Conservation (phyloP, 2,113 vertebrate genomes). For the Pelecanus crispus region DNA sequence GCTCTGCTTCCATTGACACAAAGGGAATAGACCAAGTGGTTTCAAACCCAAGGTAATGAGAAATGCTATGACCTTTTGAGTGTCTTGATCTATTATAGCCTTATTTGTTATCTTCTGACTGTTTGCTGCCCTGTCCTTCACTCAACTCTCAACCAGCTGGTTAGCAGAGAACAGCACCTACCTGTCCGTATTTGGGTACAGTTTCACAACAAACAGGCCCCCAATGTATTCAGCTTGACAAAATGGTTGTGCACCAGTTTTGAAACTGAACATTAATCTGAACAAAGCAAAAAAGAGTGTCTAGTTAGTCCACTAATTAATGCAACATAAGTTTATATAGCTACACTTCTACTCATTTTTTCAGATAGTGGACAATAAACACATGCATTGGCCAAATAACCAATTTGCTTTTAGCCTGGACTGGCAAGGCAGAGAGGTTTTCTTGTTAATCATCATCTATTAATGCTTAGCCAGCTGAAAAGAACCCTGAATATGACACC, state of each 20-base stretch:
- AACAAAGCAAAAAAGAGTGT: not conserved
- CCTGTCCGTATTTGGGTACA: not conserved
- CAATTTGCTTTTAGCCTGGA: slow-evolving; percentile 20
- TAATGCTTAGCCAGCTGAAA: slow-evolving; percentile 42
- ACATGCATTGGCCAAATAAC: slow-evolving; percentile 1
- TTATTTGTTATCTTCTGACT: not conserved
- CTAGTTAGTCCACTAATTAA: not conserved
- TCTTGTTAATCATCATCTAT: slow-evolving; percentile 42
- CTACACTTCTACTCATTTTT: not conserved
- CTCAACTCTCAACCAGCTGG: not conserved
- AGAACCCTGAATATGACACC: not conserved
- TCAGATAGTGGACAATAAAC: not conserved
- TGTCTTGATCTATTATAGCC: not conserved
- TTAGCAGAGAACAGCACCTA: not conserved
- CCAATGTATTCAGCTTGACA: not conserved
- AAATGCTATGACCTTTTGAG: not conserved
- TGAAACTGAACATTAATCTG: not conserved
- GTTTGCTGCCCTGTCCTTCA: not conserved
- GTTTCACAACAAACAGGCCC: not conserved
- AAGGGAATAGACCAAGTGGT: not conserved
- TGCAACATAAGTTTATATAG: not conserved
- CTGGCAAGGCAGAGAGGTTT: not conserved
- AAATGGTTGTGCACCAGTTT: not conserved
- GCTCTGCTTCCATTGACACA: not conserved
- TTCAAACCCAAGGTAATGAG: not conserved